Evolutionary conservation across 2,797 vertebrate species (phyloP).

Genomic region (Pelodytes ibericus): DNA sequence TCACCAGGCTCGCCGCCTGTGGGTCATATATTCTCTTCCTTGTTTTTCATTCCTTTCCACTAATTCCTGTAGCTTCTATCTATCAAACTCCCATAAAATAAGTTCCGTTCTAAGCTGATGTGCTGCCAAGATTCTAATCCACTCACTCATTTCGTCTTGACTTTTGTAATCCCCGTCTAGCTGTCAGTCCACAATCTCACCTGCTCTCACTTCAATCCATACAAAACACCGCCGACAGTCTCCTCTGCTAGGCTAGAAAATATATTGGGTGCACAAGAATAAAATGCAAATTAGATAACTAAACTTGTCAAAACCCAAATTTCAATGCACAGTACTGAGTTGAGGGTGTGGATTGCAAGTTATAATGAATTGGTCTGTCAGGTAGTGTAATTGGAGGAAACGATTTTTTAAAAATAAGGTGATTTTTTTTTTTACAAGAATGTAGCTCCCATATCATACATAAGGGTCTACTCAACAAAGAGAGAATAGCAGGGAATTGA

Average conservation of each 20-base stretch:
- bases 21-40: not conserved
- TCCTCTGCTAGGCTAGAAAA: not conserved
- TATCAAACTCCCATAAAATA: conserved; percentile 3
- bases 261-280: not conserved
- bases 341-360: too few species aligned
- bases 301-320: not conserved
- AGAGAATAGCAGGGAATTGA: too few species aligned
- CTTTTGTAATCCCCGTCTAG: not conserved
- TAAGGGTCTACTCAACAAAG: too few species aligned
- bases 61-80: not conserved
- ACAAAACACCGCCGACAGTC: not conserved
- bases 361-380: too few species aligned
- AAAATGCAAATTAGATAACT: not conserved
- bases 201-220: not conserved
- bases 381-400: too few species aligned
- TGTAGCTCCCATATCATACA: too few species aligned
- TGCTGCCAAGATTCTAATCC: not conserved
- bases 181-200: not conserved
- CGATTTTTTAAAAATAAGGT: too few species aligned
- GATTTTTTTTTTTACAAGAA: too few species aligned
- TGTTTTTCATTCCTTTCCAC: not conserved
- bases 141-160: not conserved
- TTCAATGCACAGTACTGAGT: too few species aligned
- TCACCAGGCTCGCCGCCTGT: not conserved
- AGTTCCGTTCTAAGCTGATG: not conserved